Conservation (phyloP, 2,888 invertebrate genomes). For the Tenodera sinensis region DNA sequence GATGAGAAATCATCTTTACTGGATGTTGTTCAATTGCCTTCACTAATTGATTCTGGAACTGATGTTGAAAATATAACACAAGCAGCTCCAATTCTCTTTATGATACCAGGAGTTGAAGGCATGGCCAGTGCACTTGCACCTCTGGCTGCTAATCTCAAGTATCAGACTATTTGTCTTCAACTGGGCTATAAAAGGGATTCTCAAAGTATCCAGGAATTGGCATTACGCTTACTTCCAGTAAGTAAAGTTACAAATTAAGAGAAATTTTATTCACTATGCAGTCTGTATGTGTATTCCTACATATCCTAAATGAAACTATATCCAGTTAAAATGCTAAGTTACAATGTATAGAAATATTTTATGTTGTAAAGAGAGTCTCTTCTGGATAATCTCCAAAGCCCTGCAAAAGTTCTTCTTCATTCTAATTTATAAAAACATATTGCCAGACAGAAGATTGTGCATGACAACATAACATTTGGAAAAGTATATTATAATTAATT, state of each 20-base stretch:
- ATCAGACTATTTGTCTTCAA: slow-evolving; percentile 55
- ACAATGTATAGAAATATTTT: no score
- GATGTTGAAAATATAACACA: neutral
- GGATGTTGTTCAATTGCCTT: slow-evolving; percentile 1
- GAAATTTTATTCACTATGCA: no score
- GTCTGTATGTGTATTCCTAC: no score
- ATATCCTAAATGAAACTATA: no score
- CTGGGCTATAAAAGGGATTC: slow-evolving; percentile 45
- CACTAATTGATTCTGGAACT: neutral
- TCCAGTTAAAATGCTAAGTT: no score
- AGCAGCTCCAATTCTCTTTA: neutral
- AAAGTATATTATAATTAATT: no score
- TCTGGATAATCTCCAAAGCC: no score
- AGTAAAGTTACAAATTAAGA: slow-evolving; percentile 29
- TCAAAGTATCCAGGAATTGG: slow-evolving; percentile 52
- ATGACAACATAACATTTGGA: no score
- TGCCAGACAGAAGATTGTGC: no score
- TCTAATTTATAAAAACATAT: no score
- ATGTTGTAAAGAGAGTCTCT: no score
- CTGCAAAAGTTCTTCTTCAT: no score
- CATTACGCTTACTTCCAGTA: slow-evolving; percentile 53
- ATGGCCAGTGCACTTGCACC: slow-evolving; percentile 53
- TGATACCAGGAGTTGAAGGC: slow-evolving; percentile 39
- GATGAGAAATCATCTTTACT: neutral
- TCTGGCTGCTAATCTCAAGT: slow-evolving; percentile 51